Percentiles rank a stretch among this genome's conserved stretches.
Conservation (phyloP, 2,113 vertebrate species). For the Anoura caudifer region DNA sequence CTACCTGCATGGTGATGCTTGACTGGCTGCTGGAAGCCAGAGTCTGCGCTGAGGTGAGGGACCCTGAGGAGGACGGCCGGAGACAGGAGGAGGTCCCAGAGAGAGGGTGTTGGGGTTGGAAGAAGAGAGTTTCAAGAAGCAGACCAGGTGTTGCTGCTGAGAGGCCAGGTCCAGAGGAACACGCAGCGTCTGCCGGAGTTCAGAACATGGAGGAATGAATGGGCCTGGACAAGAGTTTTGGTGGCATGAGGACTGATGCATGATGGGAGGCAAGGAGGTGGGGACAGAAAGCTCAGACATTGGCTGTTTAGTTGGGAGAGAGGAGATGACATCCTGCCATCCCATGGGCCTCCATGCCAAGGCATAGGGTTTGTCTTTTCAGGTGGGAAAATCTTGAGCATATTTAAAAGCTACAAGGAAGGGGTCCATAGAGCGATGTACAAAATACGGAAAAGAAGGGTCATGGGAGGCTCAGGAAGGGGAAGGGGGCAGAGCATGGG, state of each 20-base stretch:
- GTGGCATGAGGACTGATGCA: background rate
- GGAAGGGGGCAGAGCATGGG: background rate
- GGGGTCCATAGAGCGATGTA: background rate
- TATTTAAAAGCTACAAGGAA: background rate
- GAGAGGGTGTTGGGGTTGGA: background rate
- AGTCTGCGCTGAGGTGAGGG: background rate
- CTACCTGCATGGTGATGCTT: background rate
- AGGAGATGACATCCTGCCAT: background rate
- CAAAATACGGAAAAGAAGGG: background rate
- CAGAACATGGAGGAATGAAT: background rate
- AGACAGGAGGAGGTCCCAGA: background rate
- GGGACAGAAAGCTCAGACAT: background rate
- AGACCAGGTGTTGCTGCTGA: background rate
- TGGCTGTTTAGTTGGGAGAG: background rate
- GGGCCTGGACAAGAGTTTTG: background rate
- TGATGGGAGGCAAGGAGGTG: background rate
- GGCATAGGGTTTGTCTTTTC: background rate
- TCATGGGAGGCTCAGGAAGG: background rate
- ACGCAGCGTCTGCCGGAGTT: rapidly evolving
- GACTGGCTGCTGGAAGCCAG: background rate
- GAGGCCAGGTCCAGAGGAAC: background rate
- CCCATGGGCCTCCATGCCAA: background rate
- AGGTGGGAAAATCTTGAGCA: background rate
- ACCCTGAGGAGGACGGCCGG: background rate
- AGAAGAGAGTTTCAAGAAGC: background rate